Conservation (phyloP, 2,113 vertebrate species). For the Psilopsiagon aurifrons region DNA sequence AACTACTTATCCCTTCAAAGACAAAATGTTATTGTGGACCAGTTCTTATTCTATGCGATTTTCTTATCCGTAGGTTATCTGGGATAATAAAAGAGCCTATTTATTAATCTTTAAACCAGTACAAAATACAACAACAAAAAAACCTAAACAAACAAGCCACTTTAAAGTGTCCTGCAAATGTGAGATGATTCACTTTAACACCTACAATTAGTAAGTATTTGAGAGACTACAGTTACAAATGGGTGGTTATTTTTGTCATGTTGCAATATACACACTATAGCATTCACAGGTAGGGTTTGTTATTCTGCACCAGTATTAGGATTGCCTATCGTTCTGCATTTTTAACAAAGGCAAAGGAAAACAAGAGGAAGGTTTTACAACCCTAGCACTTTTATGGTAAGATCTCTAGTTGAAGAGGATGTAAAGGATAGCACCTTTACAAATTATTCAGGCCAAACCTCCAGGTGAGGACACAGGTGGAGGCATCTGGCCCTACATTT, state of each 20-base stretch:
- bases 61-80: not conserved
- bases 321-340: not conserved
- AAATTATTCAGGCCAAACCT: constrained; percentile 37
- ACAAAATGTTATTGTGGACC: not conserved
- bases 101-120: not conserved
- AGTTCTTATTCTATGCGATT: not conserved
- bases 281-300: rapidly evolving
- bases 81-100: not conserved
- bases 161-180: not conserved
- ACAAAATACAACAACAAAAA: not conserved
- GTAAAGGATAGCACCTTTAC: not conserved
- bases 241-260: not conserved
- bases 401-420: not conserved
- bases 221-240: not conserved
- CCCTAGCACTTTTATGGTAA: not conserved
- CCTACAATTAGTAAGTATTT: not conserved
- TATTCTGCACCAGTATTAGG: not conserved
- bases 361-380: not conserved
- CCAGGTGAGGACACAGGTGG: constrained; percentile 8
- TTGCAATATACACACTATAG: not conserved
- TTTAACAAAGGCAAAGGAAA: not conserved
- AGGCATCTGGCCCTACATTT: constrained; percentile 3
- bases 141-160: not conserved
- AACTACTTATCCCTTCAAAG: not conserved
- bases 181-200: not conserved